A percentile compares a stretch with the other conserved stretches of the same genome.
These are phyloP conservation scores for Nothoprocta perdicaria DNA, from an alignment of 2,113 vertebrate species.

Conservation along the genomic window DNA sequence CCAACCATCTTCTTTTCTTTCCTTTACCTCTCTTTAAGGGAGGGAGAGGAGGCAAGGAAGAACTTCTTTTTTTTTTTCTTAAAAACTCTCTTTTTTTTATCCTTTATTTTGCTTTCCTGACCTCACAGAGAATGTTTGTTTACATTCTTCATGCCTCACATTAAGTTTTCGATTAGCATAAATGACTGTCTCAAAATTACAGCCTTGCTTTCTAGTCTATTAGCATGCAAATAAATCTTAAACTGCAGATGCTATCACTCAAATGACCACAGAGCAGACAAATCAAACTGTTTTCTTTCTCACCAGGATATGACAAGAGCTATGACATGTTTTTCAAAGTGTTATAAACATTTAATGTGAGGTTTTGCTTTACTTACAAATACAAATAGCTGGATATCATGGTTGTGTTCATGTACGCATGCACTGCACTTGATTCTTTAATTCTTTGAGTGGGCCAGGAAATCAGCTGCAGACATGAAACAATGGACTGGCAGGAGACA, in stretches of 20 bases:
- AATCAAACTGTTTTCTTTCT: not conserved
- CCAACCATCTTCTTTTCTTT: not conserved
- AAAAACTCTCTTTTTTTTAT: not conserved
- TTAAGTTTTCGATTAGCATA: not conserved
- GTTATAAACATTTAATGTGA: not conserved
- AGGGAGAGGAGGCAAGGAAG: no score
- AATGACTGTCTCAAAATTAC: not conserved
- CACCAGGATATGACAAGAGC: not conserved
- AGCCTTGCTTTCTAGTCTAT: not conserved
- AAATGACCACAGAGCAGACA: not conserved
- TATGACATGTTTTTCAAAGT: not conserved
- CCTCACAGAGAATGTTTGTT: not conserved
- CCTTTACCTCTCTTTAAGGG: not conserved
- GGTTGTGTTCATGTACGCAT: not conserved
- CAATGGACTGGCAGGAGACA: not conserved
- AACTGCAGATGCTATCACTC: not conserved
- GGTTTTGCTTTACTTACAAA: not conserved
- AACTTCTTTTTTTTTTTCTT: not conserved
- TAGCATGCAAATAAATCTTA: not conserved
- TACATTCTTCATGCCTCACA: not conserved
- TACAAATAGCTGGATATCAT: not conserved
- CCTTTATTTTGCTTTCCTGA: not conserved
- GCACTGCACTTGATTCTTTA: no score
- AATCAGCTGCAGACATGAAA: not conserved
- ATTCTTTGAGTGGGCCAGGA: no score